Conservation (phyloP, 37 sponge, comb jelly and placozoan species). For the Hormiphora californensis region DNA sequence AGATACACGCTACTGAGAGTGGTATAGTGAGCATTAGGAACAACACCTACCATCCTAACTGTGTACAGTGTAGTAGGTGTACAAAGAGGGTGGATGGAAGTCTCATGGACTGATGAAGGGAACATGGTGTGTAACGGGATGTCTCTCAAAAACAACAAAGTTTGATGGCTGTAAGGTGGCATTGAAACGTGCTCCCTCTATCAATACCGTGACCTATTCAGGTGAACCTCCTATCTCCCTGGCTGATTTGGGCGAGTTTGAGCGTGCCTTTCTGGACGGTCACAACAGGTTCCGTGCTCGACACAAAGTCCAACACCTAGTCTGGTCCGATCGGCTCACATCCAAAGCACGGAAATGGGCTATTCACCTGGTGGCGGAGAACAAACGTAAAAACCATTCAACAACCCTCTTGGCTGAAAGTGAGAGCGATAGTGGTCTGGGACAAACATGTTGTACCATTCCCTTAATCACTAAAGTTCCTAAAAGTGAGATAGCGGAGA, state of each 20-base stretch:
- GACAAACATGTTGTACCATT: background rate
- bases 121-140: background rate
- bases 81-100: background rate
- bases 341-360: background rate
- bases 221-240: background rate
- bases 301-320: background rate
- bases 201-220: background rate
- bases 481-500: background rate
- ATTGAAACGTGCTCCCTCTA: background rate
- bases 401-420: background rate
- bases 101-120: background rate
- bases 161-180: background rate
- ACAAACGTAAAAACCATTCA: background rate
- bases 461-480: background rate
- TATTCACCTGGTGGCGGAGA: background rate
- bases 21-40: background rate
- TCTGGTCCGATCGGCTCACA: background rate
- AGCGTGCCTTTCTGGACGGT: background rate
- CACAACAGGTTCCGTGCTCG: background rate
- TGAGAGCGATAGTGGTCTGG: background rate
- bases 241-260: slow-evolving; percentile 2
- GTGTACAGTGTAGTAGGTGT: background rate
- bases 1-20: background rate
- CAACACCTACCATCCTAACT: slow-evolving; percentile 8
- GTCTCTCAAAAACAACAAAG: background rate